These are phyloP conservation scores for Macroglossus sobrinus DNA, from an alignment of 2,113 vertebrate species.

Conservation along the genomic window DNA sequence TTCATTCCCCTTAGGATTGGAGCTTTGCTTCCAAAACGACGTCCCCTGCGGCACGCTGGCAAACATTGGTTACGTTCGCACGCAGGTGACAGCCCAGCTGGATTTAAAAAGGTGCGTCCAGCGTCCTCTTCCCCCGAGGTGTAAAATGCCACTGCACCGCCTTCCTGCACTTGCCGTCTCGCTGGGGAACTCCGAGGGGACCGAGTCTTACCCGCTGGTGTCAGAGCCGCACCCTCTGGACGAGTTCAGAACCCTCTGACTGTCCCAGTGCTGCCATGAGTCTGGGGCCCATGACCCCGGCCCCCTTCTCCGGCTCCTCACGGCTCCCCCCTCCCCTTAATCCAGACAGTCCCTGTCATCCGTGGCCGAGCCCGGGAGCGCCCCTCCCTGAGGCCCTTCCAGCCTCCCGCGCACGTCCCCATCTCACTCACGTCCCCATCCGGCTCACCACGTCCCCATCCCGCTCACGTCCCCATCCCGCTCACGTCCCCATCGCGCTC, in stretches of 20 bases:
- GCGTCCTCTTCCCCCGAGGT: no score
- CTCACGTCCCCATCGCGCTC: no score
- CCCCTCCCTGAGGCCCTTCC: no score
- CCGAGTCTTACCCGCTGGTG: background rate
- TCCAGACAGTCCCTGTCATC: background rate
- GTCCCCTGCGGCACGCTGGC: rapidly evolving
- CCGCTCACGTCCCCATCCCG: background rate
- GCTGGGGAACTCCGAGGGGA: no score
- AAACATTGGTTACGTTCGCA: rapidly evolving
- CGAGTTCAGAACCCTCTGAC: background rate
- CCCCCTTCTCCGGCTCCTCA: background rate
- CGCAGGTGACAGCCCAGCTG: rapidly evolving
- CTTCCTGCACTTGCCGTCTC: no score
- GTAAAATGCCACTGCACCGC: no score
- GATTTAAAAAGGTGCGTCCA: rapidly evolving
- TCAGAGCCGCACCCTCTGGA: background rate
- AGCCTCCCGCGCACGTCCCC: rapidly evolving
- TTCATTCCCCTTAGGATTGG: background rate
- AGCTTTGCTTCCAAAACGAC: background rate
- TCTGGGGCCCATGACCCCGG: background rate
- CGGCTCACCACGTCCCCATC: rapidly evolving
- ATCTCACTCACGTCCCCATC: rapidly evolving
- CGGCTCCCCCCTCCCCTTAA: background rate
- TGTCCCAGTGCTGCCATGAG: rapidly evolving
- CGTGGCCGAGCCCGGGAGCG: no score